A percentile compares a stretch with the other conserved stretches of the same genome.
These are phyloP conservation scores for Prinia subflava DNA, from an alignment of 2,113 vertebrate species.

Conservation along the genomic window DNA sequence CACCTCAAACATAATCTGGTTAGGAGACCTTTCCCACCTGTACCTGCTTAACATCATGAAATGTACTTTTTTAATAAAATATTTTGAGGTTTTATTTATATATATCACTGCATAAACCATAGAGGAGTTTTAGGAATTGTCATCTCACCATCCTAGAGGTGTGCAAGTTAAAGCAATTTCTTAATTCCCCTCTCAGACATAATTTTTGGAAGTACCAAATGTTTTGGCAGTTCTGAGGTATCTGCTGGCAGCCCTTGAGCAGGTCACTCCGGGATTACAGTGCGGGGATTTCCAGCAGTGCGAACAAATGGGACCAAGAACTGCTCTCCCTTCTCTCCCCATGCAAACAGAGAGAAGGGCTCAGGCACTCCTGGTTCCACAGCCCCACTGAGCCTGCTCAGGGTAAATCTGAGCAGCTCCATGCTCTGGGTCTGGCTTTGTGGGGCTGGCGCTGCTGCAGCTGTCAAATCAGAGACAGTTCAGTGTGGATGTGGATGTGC, in stretches of 20 bases:
- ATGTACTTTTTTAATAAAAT: neutral
- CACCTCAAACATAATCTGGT: neutral
- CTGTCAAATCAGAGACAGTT: constrained; percentile 38
- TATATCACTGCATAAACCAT: neutral
- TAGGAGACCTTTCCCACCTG: neutral
- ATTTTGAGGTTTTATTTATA: neutral
- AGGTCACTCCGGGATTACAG: neutral
- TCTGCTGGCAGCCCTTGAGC: neutral
- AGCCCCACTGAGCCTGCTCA: neutral
- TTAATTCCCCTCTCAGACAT: neutral
- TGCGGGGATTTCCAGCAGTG: neutral
- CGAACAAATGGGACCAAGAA: neutral
- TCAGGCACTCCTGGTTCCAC: neutral
- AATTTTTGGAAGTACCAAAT: neutral
- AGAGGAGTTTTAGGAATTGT: neutral
- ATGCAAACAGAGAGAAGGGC: constrained; percentile 2
- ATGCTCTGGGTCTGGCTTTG: neutral
- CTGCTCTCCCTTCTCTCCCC: constrained; percentile 1
- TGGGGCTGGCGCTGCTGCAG: constrained; percentile 36
- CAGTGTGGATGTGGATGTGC: neutral
- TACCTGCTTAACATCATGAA: neutral
- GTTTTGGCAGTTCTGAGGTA: neutral
- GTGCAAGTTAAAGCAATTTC: neutral
- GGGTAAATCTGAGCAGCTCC: constrained; percentile 31
- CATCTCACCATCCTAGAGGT: neutral